phyloP scores from a whole-genome alignment of 2,113 vertebrate species.

The Salvelinus namaycush region DNA sequence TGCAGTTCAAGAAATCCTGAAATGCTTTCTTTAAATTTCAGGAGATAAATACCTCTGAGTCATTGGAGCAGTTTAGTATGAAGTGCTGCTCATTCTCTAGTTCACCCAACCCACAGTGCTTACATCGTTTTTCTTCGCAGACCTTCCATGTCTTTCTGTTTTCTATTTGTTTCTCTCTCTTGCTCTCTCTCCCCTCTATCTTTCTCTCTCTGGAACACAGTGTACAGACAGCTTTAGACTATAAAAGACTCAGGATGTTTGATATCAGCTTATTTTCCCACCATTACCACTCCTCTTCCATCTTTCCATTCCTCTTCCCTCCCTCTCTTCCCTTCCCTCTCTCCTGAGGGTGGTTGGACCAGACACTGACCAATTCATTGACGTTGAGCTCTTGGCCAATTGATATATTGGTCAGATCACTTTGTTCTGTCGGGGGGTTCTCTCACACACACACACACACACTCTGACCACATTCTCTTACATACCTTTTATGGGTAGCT shows the following conservation, averaged over 20 bases:
- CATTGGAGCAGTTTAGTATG: too few species aligned
- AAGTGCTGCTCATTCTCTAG: too few species aligned
- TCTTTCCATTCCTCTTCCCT: background rate
- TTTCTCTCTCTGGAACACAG: slow-evolving; percentile 45
- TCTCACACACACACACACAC: background rate
- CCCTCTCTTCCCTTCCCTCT: slow-evolving; percentile 21
- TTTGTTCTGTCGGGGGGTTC: background rate
- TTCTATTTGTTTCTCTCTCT: background rate
- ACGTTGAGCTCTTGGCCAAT: slow-evolving; percentile 38
- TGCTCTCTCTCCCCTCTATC: background rate
- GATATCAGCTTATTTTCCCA: slow-evolving; percentile 33
- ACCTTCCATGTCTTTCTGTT: background rate
- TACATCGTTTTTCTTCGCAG: background rate
- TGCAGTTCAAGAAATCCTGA: too few species aligned
- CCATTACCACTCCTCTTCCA: slow-evolving; percentile 22
- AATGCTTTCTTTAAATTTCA: too few species aligned
- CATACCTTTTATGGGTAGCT: slow-evolving; percentile 30
- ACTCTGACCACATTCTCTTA: background rate
- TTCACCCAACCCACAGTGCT: too few species aligned
- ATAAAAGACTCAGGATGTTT: slow-evolving; percentile 36
- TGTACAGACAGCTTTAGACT: slow-evolving; percentile 64
- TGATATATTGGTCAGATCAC: slow-evolving; percentile 13
- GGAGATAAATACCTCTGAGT: too few species aligned
- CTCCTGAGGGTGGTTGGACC: slow-evolving; percentile 36
- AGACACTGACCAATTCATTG: slow-evolving; percentile 60